Evolutionary conservation across 1,140 invertebrate species (phyloP), one percentile per base, ranked within the genome.

Genomic region (Drosophila subpulchrella): DNA sequence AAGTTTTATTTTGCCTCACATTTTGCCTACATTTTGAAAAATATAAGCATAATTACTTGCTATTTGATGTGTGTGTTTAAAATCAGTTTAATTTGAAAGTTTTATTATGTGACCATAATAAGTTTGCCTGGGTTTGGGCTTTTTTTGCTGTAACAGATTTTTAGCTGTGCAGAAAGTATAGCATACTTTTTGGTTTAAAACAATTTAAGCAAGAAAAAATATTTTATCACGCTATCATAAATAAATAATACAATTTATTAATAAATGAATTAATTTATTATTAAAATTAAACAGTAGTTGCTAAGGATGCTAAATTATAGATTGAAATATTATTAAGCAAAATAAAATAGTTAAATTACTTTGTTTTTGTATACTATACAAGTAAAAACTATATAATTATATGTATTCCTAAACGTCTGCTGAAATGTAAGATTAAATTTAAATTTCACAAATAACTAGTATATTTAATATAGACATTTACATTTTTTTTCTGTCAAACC

Each of bases 41-140:
- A 66, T 53, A 55, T 68, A 71, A 67, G 83, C 48, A 88, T 86
- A 88, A 88, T 86, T 88, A 82, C 70, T 67, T 72, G 54, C 65
- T 65, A 41, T 46, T 55, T 70, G 30, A 34, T 58, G 53, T 58
- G 50, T 65, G 34, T 51, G 61, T 50, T 75, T 38, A 30, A 62
- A 76, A 63, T 68, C 51, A 78, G 42, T 66, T 30, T 61, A 58
- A 72, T 56, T 63, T 70, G 62, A 85, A 85, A 81, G 59, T 81
- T 88, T 41, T 68, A 78, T 75, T 82, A 67, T 46, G 20, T 54
- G 41, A 38, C 44, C 68, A 57, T 58, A 38, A 59, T 42, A 51
- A 55, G 51, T 71, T 75, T 36, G 46, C 42, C 38, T 10, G 15
- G 51, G 12, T 32, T 73, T 51, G 34, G 8, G 47, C 4, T 24